These are phyloP conservation scores for Caenorhabditis doughertyi DNA, from an alignment of 2,888 invertebrate genomes.

Conservation along the genomic window DNA sequence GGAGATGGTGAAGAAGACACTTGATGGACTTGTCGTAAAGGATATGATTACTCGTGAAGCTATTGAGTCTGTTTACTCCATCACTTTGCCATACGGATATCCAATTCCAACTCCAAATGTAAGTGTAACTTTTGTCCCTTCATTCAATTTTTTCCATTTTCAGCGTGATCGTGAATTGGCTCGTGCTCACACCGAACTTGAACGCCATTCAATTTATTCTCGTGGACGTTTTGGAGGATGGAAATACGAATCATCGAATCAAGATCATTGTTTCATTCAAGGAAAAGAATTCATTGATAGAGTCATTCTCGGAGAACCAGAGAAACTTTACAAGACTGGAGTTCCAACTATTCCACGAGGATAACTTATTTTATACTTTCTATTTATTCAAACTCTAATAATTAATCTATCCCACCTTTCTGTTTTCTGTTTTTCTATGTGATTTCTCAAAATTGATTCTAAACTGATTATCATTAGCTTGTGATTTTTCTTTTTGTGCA, in stretches of 20 bases:
- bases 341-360: conserved; percentile 67
- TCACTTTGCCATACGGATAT: conserved; percentile 80
- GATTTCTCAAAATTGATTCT: conserved; percentile 30
- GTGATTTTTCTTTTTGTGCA: not conserved
- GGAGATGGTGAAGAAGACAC: conserved; percentile 77
- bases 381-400: not conserved
- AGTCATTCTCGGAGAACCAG: conserved; percentile 78
- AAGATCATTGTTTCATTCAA: conserved; percentile 83
- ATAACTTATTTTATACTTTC: conserved; percentile 15
- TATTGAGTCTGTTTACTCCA: conserved; percentile 80
- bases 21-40: conserved; percentile 81
- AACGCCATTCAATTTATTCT: conserved; percentile 79
- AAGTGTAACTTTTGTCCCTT: not conserved
- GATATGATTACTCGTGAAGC: conserved; percentile 79
- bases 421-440: not conserved
- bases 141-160: conserved; percentile 9
- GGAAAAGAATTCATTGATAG: conserved; percentile 81
- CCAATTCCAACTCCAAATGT: conserved; percentile 81
- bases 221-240: conserved; percentile 82
- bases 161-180: conserved; percentile 81
- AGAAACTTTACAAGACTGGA: conserved; percentile 81
- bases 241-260: conserved; percentile 79
- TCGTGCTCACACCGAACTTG: conserved; percentile 79
- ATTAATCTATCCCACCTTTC: not conserved
- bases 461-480: conserved; percentile 4